These are phyloP conservation scores for Altica lythri DNA, from an alignment of 2,888 invertebrate genomes.

Conservation along the genomic window DNA sequence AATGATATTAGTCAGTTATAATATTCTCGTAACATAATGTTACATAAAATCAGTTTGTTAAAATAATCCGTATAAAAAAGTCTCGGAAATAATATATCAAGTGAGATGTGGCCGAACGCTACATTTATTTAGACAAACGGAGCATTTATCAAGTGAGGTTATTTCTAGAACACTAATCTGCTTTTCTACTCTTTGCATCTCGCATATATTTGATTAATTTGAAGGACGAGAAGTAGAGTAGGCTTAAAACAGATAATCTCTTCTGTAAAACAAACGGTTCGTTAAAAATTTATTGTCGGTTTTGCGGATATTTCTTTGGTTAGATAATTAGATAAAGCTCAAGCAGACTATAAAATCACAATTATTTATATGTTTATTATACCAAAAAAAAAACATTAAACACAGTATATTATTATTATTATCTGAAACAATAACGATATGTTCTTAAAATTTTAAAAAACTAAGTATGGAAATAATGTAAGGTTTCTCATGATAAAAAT, in stretches of 20 bases:
- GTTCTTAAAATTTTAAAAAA: no score
- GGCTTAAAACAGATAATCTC: slow-evolving; percentile 29
- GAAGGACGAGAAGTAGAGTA: slow-evolving; percentile 21
- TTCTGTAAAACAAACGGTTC: slow-evolving; percentile 25
- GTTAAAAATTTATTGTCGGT: slow-evolving; percentile 5
- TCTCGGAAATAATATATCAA: slow-evolving; percentile 54
- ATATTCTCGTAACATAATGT: slow-evolving; percentile 2
- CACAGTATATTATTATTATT: no score
- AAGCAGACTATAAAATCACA: no score
- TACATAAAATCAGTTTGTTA: slow-evolving; percentile 22
- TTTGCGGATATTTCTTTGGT: no score
- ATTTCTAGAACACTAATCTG: slow-evolving; percentile 49
- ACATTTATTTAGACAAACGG: slow-evolving; percentile 53
- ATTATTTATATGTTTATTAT: no score
- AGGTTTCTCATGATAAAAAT: slow-evolving; percentile 20
- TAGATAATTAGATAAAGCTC: neutral
- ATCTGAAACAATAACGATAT: no score
- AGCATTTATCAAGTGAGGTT: slow-evolving; percentile 51
- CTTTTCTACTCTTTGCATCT: slow-evolving; percentile 39
- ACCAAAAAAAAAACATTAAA: no score
- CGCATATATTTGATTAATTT: slow-evolving; percentile 41
- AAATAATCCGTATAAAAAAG: slow-evolving; percentile 40
- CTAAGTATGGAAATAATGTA: slow-evolving; percentile 7
- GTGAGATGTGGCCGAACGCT: slow-evolving; percentile 49
- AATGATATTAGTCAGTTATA: no score